phyloP scores from a whole-genome alignment of 2,797 vertebrate genomes.

The Austrolebias charrua region DNA sequence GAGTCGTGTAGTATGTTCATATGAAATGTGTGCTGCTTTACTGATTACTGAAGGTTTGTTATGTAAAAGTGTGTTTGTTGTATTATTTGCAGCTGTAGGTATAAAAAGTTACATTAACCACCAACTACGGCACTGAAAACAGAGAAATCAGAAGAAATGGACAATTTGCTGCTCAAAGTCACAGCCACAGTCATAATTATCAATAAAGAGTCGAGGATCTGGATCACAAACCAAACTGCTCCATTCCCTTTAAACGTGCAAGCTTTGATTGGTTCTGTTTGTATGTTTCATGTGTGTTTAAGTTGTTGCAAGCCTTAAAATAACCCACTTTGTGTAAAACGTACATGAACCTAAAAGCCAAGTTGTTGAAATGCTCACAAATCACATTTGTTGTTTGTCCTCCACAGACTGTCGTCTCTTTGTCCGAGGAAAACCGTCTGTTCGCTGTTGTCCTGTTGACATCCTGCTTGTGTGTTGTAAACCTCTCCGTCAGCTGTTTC shows the following conservation, averaged over 20 bases:
- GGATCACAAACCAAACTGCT: background rate
- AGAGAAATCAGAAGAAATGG: background rate
- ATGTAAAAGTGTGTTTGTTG: slow-evolving; percentile 20
- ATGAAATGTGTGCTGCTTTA: slow-evolving; percentile 22
- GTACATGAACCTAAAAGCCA: background rate
- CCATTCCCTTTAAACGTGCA: background rate
- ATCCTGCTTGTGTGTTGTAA: slow-evolving; percentile 23
- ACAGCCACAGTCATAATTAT: too few relatives aligned
- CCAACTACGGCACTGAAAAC: background rate
- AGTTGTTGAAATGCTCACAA: background rate
- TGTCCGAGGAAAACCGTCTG: slow-evolving; percentile 9
- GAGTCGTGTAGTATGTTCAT: slow-evolving; percentile 14
- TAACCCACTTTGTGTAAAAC: background rate
- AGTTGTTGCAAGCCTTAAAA: slow-evolving; percentile 6
- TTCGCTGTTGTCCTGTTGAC: slow-evolving; percentile 6
- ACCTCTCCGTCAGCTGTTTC: slow-evolving; percentile 44
- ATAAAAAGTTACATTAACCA: background rate
- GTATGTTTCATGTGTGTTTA: background rate
- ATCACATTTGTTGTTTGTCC: background rate
- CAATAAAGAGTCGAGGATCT: too few relatives aligned
- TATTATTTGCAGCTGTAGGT: slow-evolving; percentile 11
- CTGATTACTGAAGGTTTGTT: slow-evolving; percentile 20
- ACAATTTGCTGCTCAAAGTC: background rate
- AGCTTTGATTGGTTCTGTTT: background rate
- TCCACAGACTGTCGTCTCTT: background rate